phyloP scores from a whole-genome alignment of 2,797 vertebrate species.

The Myripristis jacobus region DNA sequence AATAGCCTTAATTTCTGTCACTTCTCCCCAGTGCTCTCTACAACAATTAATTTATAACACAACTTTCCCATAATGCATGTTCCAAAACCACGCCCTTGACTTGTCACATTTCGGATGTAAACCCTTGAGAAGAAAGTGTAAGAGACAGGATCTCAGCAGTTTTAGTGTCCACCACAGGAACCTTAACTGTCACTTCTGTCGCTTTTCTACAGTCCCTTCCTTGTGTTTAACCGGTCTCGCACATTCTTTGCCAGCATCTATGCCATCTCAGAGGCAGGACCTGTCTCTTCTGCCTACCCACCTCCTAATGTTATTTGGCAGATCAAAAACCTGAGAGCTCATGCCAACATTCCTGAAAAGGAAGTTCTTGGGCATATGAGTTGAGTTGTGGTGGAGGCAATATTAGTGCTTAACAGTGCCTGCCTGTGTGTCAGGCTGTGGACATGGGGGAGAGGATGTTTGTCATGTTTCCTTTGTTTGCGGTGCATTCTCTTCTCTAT shows the following conservation, averaged over 20 bases:
- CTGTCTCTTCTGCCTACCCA: slow-evolving; percentile 78
- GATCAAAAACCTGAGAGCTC: slow-evolving; percentile 75
- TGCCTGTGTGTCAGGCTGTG: slow-evolving; percentile 74
- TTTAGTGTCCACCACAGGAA: slow-evolving; percentile 66
- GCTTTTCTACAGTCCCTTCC: slow-evolving; percentile 59
- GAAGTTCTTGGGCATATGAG: slow-evolving; percentile 75
- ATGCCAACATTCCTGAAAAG: slow-evolving; percentile 73
- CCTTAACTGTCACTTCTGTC: slow-evolving; percentile 63
- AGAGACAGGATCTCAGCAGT: slow-evolving; percentile 59
- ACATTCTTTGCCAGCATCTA: slow-evolving; percentile 64
- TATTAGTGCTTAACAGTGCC: slow-evolving; percentile 72
- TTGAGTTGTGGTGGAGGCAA: slow-evolving; percentile 77
- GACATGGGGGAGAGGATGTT: slow-evolving; percentile 71
- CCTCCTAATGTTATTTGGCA: slow-evolving; percentile 82
- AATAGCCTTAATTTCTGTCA: slow-evolving; percentile 45
- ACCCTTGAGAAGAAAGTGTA: slow-evolving; percentile 54
- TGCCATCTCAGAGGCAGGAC: slow-evolving; percentile 73
- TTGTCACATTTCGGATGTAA: slow-evolving; percentile 52
- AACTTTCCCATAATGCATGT: slow-evolving; percentile 39
- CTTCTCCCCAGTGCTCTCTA: neutral
- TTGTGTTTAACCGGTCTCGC: slow-evolving; percentile 69
- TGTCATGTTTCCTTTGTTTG: slow-evolving; percentile 81
- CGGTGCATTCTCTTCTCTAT: slow-evolving; percentile 68
- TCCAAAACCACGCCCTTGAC: slow-evolving; percentile 37
- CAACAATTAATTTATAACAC: slow-evolving; percentile 25